Evolutionary conservation across 2,113 vertebrate species (phyloP).

Genomic region (Sebastes schlegelii): DNA sequence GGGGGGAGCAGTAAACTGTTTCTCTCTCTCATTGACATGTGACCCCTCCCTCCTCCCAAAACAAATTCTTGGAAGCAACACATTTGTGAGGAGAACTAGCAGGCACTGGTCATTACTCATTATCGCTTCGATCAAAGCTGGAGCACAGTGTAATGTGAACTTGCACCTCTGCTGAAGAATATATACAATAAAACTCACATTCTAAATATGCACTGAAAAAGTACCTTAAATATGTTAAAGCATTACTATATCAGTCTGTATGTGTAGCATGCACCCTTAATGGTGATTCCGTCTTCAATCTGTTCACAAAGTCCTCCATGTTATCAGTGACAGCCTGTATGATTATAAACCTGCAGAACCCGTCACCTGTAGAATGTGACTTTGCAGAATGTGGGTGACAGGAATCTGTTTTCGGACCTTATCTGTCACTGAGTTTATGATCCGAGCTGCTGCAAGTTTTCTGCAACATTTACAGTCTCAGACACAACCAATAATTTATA

Average conservation of each 20-base stretch:
- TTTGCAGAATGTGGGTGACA: constrained; percentile 30
- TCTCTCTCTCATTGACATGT: not conserved
- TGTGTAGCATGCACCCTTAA: not conserved
- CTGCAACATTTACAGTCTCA: not conserved
- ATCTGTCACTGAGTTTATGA: constrained; percentile 14
- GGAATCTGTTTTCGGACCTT: constrained; percentile 26
- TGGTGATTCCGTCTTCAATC: not conserved
- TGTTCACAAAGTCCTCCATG: constrained; percentile 11
- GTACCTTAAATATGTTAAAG: not conserved
- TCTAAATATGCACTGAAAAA: not conserved
- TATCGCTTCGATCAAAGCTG: constrained; percentile 14
- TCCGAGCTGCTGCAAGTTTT: not conserved
- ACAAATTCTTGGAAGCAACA: constrained; percentile 6
- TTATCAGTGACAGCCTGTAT: constrained; percentile 11
- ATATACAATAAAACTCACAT: not conserved
- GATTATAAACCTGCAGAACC: constrained; percentile 15
- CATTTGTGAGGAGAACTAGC: constrained; percentile 20
- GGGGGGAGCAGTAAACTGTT: not conserved
- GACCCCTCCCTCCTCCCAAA: not conserved
- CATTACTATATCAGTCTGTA: not conserved
- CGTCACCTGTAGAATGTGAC: constrained; percentile 22
- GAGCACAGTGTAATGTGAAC: constrained; percentile 23
- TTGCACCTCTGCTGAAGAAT: not conserved
- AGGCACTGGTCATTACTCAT: constrained; percentile 3
- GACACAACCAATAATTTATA: not conserved